Percentiles rank a stretch among this genome's conserved stretches.
Conservation (phyloP, 2,888 invertebrate genomes). For the Helobdella robusta region DNA sequence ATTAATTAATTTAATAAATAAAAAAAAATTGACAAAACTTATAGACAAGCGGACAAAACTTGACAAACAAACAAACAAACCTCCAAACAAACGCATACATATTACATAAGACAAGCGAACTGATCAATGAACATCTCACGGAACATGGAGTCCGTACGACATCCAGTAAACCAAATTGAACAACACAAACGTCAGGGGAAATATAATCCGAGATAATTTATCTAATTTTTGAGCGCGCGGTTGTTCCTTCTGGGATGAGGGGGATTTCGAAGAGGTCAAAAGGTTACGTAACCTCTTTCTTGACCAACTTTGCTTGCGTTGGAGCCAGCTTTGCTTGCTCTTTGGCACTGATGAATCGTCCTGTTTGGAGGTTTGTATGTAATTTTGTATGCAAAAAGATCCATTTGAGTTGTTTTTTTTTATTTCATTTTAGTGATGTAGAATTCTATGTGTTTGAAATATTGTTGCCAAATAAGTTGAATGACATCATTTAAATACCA, state of each 20-base stretch:
- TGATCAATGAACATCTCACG: neutral
- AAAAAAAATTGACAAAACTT: neutral
- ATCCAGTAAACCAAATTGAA: conserved; percentile 27
- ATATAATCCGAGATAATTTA: conserved; percentile 18
- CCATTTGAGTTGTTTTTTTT: neutral
- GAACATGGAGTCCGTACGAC: conserved; percentile 11
- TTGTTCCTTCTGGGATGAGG: conserved; percentile 16
- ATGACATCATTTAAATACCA: too few species aligned
- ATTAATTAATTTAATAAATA: too few species aligned
- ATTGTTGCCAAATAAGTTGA: neutral
- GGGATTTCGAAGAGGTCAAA: neutral
- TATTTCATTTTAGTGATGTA: neutral
- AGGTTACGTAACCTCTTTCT: conserved; percentile 22
- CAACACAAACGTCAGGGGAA: conserved; percentile 19
- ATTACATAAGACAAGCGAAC: neutral
- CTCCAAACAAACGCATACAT: neutral
- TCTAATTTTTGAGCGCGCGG: conserved; percentile 23
- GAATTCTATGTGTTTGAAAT: neutral
- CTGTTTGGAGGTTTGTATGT: neutral
- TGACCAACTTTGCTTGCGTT: conserved; percentile 10
- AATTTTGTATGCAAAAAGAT: neutral
- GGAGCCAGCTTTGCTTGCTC: neutral
- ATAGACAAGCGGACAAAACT: neutral
- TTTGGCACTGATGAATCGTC: neutral
- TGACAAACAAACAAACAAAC: neutral